Percentiles rank a stretch among this genome's conserved stretches.
phyloP scores from a whole-genome alignment of 37 sponge, comb jelly and placozoan genomes.

The Amphimedon queenslandica region DNA sequence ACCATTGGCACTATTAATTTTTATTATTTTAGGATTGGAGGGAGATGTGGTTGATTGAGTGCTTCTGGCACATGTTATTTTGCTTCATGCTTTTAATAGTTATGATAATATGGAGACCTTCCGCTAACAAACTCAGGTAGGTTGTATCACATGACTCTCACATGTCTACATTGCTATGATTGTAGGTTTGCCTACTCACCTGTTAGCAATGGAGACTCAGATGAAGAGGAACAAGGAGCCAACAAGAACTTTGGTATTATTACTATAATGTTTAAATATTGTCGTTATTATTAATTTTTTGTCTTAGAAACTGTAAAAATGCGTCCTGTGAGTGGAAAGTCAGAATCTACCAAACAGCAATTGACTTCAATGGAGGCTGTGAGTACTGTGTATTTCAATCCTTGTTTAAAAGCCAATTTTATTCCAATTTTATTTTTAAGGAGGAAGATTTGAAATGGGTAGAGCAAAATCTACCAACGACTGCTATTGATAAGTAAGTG shows the following conservation, averaged over 20 bases:
- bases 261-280: not conserved
- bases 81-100: slow-evolving; percentile 58
- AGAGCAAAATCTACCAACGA: slow-evolving; percentile 76
- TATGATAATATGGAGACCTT: slow-evolving; percentile 87
- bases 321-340: slow-evolving; percentile 41
- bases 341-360: slow-evolving; percentile 2
- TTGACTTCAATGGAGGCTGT: not conserved
- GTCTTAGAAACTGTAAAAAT: slow-evolving; percentile 55
- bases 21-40: slow-evolving; percentile 59
- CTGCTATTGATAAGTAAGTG: slow-evolving; percentile 66
- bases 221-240: slow-evolving; percentile 36
- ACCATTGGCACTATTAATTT: not conserved
- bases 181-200: slow-evolving; percentile 56
- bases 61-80: slow-evolving; percentile 88
- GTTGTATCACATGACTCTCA: not conserved
- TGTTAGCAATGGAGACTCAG: slow-evolving; percentile 41
- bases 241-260: slow-evolving; percentile 75
- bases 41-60: slow-evolving; percentile 69
- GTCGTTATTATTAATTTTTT: not conserved
- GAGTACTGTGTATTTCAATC: not conserved
- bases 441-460: slow-evolving; percentile 86
- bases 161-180: no score
- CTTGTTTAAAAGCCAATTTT: not conserved
- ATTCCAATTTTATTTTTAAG: slow-evolving; percentile 35
- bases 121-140: slow-evolving; percentile 55